These are phyloP conservation scores for Panthera leo DNA, from an alignment of 2,113 vertebrate species.

Conservation along the genomic window DNA sequence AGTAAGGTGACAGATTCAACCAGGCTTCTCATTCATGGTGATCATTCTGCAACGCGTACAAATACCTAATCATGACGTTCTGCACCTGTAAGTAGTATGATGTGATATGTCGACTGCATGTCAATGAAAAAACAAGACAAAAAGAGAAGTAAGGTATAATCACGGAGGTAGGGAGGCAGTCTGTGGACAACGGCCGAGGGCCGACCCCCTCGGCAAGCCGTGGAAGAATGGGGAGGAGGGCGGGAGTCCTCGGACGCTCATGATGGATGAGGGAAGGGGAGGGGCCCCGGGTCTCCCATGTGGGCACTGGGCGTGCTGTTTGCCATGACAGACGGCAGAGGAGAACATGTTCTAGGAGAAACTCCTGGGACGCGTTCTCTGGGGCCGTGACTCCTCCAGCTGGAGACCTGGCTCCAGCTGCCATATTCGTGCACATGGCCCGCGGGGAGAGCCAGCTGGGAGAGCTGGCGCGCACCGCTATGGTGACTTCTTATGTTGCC, in stretches of 20 bases:
- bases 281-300: neutral
- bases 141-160: neutral
- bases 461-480: accelerated
- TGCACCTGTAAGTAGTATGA: neutral
- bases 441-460: accelerated
- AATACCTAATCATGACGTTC: neutral
- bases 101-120: neutral
- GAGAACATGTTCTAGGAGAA: neutral
- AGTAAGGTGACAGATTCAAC: neutral
- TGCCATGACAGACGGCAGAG: accelerated
- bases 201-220: accelerated
- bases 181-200: accelerated
- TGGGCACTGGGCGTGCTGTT: neutral
- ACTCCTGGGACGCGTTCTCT: accelerated
- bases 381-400: neutral
- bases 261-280: accelerated
- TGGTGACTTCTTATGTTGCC: neutral
- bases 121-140: neutral
- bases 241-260: too few relatives aligned
- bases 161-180: accelerated
- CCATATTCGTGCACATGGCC: accelerated
- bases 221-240: accelerated
- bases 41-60: neutral
- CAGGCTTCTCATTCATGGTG: neutral
- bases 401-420: accelerated